phyloP scores from a whole-genome alignment of 92 coral and sea anemone genomes.

The Scolanthus callimorphus region DNA sequence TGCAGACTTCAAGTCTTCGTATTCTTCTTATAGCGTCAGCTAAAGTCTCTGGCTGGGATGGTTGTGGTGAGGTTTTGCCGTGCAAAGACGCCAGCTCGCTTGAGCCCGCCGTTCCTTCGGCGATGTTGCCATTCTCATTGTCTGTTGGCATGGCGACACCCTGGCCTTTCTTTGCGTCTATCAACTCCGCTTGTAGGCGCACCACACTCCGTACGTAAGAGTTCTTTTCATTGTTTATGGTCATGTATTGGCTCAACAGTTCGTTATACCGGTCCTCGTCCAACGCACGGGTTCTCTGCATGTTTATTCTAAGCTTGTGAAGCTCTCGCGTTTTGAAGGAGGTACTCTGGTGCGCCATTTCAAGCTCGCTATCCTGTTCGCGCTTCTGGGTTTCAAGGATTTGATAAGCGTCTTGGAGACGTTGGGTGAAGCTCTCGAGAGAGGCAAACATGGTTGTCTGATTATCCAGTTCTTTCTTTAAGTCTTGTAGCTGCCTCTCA shows the following conservation, averaged over 20 bases:
- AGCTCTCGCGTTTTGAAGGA: neutral
- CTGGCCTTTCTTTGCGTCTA: neutral
- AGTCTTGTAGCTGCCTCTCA: no score
- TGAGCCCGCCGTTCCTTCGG: no score
- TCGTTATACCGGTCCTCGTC: neutral
- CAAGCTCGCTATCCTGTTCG: no score
- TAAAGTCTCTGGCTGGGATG: neutral
- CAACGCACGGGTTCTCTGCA: neutral
- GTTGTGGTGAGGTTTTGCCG: neutral
- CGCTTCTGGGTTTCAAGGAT: no score
- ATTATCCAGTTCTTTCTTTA: no score
- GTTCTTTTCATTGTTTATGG: neutral
- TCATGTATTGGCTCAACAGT: neutral
- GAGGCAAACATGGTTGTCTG: no score
- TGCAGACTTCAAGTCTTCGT: neutral
- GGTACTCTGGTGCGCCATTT: neutral
- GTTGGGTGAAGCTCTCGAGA: no score
- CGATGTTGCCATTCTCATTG: no score
- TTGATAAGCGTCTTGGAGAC: no score
- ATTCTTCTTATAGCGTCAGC: neutral
- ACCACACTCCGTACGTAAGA: neutral
- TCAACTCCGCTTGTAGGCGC: neutral
- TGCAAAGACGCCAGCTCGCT: no score
- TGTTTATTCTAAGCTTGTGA: neutral
- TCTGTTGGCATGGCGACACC: neutral